These are phyloP conservation scores for Podarcis lilfordi DNA, from an alignment of 2,797 vertebrate species.

Conservation along the genomic window DNA sequence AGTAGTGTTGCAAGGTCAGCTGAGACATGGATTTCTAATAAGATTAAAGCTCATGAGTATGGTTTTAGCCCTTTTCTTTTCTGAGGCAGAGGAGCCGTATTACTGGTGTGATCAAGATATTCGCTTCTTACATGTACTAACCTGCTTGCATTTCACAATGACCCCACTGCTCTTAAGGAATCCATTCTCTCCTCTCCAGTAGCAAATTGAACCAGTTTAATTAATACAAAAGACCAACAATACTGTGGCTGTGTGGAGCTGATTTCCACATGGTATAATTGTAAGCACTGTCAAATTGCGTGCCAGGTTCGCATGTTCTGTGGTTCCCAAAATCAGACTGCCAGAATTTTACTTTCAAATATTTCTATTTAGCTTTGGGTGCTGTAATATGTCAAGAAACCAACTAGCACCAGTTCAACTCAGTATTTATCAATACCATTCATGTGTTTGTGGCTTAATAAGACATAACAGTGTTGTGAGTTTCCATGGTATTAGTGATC, in stretches of 20 bases:
- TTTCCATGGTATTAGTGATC: background rate
- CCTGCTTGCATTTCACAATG: constrained; percentile 12
- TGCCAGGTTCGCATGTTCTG: background rate
- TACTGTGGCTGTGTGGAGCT: background rate
- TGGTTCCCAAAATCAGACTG: background rate
- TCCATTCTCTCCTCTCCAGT: background rate
- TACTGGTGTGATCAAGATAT: constrained; percentile 66
- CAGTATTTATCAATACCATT: background rate
- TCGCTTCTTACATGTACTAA: constrained; percentile 22
- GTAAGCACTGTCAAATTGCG: background rate
- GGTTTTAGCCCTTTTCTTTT: constrained; percentile 82
- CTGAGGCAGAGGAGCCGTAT: constrained; percentile 72
- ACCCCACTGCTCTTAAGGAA: background rate
- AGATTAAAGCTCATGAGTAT: constrained; percentile 82
- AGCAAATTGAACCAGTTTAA: background rate
- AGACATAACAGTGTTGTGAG: background rate
- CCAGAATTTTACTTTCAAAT: background rate
- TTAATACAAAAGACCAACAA: constrained; percentile 16
- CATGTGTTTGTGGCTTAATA: background rate
- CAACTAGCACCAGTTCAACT: background rate
- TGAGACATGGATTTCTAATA: constrained; percentile 82
- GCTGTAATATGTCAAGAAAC: background rate
- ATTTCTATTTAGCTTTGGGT: background rate
- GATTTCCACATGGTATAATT: constrained; percentile 2
- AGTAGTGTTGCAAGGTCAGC: constrained; percentile 78